Evolutionary conservation across 92 coral and sea anemone genomes (phyloP).

Genomic region (Diadumene lineata): DNA sequence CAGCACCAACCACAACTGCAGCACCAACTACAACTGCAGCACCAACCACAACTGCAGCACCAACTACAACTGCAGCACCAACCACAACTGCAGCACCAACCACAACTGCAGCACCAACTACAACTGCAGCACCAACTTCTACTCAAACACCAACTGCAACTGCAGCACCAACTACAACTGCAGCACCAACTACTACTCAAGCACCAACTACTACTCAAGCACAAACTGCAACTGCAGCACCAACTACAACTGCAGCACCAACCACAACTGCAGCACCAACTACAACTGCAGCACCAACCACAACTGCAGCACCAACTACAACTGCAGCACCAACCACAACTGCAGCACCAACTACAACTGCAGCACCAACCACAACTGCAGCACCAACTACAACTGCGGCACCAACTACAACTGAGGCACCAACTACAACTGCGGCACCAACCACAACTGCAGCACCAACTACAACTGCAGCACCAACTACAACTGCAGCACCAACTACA

Average conservation of each 20-base stretch:
- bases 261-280: background rate
- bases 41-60: background rate
- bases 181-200: background rate
- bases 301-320: conserved; percentile 26
- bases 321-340: conserved; percentile 18
- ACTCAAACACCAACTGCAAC: background rate
- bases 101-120: background rate
- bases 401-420: conserved; percentile 19
- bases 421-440: no score
- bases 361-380: conserved; percentile 8
- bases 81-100: background rate
- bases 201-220: background rate
- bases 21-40: background rate
- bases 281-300: conserved; percentile 27
- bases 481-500: background rate
- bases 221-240: background rate
- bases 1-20: background rate
- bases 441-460: background rate
- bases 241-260: background rate
- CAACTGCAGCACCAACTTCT: no score
- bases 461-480: no score
- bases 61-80: background rate
- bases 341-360: conserved; percentile 1
- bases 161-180: background rate
- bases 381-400: conserved; percentile 29